Evolutionary conservation across 2,113 vertebrate species (phyloP).

Genomic region (Erpornis zantholeuca): DNA sequence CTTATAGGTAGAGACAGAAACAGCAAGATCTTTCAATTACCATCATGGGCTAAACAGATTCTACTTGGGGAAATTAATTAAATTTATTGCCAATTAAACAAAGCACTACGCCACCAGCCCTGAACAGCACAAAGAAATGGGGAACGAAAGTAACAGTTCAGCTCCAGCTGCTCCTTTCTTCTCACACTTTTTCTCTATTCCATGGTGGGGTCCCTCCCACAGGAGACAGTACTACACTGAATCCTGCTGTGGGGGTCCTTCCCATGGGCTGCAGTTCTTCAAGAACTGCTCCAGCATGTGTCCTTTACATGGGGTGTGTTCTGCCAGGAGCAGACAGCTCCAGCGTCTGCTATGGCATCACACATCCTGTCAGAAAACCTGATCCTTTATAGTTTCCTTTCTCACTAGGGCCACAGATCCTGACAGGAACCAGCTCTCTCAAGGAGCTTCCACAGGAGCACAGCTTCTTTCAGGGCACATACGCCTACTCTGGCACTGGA

Average conservation of each 20-base stretch:
- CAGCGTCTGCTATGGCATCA: too few species aligned
- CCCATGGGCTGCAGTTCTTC: neutral
- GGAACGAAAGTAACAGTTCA: neutral
- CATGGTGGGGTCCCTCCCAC: neutral
- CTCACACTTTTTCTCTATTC: neutral
- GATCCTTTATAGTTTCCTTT: too few species aligned
- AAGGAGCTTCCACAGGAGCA: rapidly evolving
- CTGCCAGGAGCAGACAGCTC: neutral
- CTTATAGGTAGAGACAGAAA: neutral
- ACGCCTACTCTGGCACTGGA: neutral
- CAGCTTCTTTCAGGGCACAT: neutral
- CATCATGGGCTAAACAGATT: neutral
- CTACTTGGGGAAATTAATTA: neutral
- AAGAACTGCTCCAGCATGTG: neutral
- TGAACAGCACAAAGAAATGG: neutral
- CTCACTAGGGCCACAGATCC: neutral
- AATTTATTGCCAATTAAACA: neutral
- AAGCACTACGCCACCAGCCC: neutral
- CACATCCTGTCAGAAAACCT: neutral
- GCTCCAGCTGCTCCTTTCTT: neutral
- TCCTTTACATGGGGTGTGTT: rapidly evolving
- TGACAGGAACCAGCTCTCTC: neutral
- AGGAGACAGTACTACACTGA: neutral
- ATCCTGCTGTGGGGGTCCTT: neutral
- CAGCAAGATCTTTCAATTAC: neutral